phyloP scores from a whole-genome alignment of 2,113 vertebrate species.

The Oreotrochilus melanogaster region DNA sequence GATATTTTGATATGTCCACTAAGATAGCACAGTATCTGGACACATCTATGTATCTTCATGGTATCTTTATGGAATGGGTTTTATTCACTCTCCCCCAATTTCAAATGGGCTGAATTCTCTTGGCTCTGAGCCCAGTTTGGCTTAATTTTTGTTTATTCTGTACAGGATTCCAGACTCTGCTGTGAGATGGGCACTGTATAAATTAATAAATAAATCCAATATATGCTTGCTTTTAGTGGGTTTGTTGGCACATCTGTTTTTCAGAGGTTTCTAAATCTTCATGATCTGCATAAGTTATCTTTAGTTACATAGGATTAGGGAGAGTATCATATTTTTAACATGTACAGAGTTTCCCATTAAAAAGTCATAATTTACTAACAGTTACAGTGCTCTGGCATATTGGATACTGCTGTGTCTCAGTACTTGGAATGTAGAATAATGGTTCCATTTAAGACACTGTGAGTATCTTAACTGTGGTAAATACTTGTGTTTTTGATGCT shows the following conservation, averaged over 20 bases:
- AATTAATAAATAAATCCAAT: constrained; percentile 61
- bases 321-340: constrained; percentile 47
- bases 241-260: constrained; percentile 33
- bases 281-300: constrained; percentile 7
- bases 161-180: constrained; percentile 4
- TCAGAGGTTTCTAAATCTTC: constrained; percentile 49
- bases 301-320: constrained; percentile 27
- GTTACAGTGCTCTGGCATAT: neutral
- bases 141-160: constrained; percentile 66
- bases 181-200: constrained; percentile 48
- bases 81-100: neutral
- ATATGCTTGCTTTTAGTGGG: constrained; percentile 24
- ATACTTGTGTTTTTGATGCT: neutral
- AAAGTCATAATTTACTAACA: neutral
- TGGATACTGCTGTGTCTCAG: neutral
- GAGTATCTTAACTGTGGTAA: neutral
- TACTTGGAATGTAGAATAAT: constrained; percentile 19
- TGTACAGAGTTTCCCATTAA: constrained; percentile 17
- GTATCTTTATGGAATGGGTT: constrained; percentile 16
- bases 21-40: neutral
- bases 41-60: neutral
- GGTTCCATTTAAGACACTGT: neutral
- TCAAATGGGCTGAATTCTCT: constrained; percentile 21
- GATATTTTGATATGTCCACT: neutral
- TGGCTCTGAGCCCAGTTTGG: constrained; percentile 35